A percentile compares a stretch with the other conserved stretches of the same genome.
These are phyloP conservation scores for Elgaria multicarinata DNA, from an alignment of 2,113 vertebrate genomes.

Conservation along the genomic window DNA sequence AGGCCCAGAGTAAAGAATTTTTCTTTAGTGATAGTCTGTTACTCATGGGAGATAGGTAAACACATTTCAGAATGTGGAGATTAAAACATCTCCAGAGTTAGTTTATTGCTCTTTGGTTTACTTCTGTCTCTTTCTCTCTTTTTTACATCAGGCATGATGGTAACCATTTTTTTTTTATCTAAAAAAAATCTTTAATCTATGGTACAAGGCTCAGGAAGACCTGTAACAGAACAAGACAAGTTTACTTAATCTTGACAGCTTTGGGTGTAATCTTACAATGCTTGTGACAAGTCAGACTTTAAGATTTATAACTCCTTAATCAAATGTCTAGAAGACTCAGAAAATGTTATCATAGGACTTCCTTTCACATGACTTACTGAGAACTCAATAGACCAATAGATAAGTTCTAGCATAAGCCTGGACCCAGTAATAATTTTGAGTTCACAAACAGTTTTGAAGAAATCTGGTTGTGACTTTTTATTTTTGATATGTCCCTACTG, in stretches of 20 bases:
- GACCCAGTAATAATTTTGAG: slow-evolving; percentile 75
- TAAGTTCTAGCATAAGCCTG: slow-evolving; percentile 78
- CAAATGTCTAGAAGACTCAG: slow-evolving; percentile 88
- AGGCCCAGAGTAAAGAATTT: slow-evolving; percentile 25
- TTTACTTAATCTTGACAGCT: slow-evolving; percentile 91
- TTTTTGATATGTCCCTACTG: background rate
- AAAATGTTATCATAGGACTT: slow-evolving; percentile 86
- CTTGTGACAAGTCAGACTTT: slow-evolving; percentile 87
- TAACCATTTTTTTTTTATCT: slow-evolving; percentile 80
- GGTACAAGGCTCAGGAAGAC: slow-evolving; percentile 84
- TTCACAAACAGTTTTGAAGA: slow-evolving; percentile 73
- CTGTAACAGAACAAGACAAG: slow-evolving; percentile 87
- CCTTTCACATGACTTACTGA: slow-evolving; percentile 87
- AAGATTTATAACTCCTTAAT: slow-evolving; percentile 92
- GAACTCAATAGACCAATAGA: slow-evolving; percentile 85
- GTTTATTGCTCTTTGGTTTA: slow-evolving; percentile 66
- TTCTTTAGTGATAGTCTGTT: slow-evolving; percentile 52
- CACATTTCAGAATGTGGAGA: slow-evolving; percentile 55
- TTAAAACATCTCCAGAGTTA: slow-evolving; percentile 69
- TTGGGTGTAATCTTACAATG: slow-evolving; percentile 86
- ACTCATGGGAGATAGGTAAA: slow-evolving; percentile 61
- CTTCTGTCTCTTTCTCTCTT: slow-evolving; percentile 1
- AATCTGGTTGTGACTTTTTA: slow-evolving; percentile 43
- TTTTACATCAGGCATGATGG: slow-evolving; percentile 72
- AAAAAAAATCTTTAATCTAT: slow-evolving; percentile 85